Evolutionary conservation across 2,888 invertebrate species (phyloP).

Genomic region (Pachycephus smyrnensis): DNA sequence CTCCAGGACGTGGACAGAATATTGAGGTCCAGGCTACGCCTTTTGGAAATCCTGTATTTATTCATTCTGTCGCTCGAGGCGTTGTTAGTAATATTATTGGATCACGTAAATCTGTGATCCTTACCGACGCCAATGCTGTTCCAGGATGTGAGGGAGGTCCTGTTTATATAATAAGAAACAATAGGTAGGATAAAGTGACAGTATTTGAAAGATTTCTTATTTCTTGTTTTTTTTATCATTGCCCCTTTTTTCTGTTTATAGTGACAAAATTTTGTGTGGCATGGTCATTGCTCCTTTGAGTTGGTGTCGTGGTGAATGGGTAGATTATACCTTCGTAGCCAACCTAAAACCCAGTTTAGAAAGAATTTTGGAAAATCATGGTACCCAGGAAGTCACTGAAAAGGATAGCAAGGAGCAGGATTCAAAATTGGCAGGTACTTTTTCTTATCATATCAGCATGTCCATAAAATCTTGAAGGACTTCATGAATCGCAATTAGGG

Average conservation of each 20-base stretch:
- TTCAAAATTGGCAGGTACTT: neutral
- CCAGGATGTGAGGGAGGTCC: constrained; percentile 75
- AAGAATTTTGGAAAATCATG: constrained; percentile 57
- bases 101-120: constrained; percentile 68
- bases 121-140: constrained; percentile 73
- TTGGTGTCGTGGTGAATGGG: constrained; percentile 76
- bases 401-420: neutral
- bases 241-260: constrained; percentile 10
- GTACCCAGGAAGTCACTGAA: neutral
- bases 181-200: constrained; percentile 33
- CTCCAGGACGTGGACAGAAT: constrained; percentile 42
- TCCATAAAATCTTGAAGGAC: neutral
- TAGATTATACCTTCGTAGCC: constrained; percentile 73
- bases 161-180: constrained; percentile 61
- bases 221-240: neutral
- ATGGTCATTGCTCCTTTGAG: constrained; percentile 72
- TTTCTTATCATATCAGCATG: neutral
- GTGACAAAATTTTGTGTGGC: constrained; percentile 59
- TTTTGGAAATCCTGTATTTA: constrained; percentile 69
- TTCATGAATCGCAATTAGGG: neutral
- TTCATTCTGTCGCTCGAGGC: constrained; percentile 72
- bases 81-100: constrained; percentile 72
- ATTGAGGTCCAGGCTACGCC: constrained; percentile 62
- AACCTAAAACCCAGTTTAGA: constrained; percentile 68
- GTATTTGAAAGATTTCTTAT: neutral